These are phyloP conservation scores for Ciconia maguari DNA, from an alignment of 2,113 vertebrate genomes.

Conservation along the genomic window DNA sequence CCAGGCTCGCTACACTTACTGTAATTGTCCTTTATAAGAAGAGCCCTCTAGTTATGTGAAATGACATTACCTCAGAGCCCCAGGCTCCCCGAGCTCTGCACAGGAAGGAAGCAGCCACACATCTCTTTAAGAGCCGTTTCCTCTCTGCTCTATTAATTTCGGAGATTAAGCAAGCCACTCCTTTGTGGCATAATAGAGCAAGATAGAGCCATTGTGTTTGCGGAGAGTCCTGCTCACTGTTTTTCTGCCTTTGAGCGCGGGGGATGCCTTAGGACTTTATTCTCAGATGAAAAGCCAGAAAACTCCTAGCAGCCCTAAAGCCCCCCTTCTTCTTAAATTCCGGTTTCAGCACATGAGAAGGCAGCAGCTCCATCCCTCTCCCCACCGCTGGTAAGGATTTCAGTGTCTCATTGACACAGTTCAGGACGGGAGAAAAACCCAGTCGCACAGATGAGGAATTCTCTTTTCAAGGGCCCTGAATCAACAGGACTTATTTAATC, in stretches of 20 bases:
- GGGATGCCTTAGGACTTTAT: not conserved
- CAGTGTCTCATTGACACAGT: not conserved
- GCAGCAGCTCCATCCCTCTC: not conserved
- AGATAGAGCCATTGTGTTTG: slow-evolving; percentile 73
- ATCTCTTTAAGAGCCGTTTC: slow-evolving; percentile 73
- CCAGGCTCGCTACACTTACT: slow-evolving; percentile 56
- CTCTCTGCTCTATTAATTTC: slow-evolving; percentile 81
- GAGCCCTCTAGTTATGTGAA: slow-evolving; percentile 74
- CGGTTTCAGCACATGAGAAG: not conserved
- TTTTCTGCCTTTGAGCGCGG: slow-evolving; percentile 1
- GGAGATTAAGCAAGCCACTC: slow-evolving; percentile 79
- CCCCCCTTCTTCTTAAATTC: not conserved
- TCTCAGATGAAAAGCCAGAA: slow-evolving; percentile 18
- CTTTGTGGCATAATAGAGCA: slow-evolving; percentile 70
- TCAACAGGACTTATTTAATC: not conserved
- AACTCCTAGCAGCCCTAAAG: not conserved
- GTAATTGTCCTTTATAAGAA: slow-evolving; percentile 70
- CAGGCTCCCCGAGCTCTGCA: slow-evolving; percentile 57
- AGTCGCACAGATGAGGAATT: not conserved
- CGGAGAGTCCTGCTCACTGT: slow-evolving; percentile 2
- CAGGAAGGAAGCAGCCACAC: slow-evolving; percentile 79
- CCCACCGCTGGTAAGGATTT: not conserved
- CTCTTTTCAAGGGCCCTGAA: not conserved
- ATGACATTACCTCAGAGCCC: slow-evolving; percentile 69
- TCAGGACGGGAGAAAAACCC: not conserved